These are phyloP conservation scores for Sturnira hondurensis DNA, from an alignment of 2,113 vertebrate species.

Conservation along the genomic window DNA sequence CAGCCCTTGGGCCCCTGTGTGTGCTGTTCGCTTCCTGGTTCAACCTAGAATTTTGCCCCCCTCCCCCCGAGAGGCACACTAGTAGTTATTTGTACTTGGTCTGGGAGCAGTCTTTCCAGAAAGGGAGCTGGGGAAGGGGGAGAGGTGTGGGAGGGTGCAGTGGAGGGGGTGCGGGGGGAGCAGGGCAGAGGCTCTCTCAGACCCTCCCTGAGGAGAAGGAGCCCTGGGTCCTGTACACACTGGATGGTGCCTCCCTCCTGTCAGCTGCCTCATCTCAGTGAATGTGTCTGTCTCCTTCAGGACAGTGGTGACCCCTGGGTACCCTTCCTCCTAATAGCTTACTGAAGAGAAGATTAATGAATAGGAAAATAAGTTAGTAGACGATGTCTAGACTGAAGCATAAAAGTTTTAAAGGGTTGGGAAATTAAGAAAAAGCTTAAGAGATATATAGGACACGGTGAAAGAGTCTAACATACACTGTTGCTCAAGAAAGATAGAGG, in stretches of 20 bases:
- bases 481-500: not conserved
- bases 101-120: not conserved
- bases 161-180: no score
- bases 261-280: not conserved
- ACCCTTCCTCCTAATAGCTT: not conserved
- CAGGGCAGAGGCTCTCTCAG: not conserved
- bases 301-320: not conserved
- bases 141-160: not conserved
- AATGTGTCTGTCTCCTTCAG: not conserved
- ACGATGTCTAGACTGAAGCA: not conserved
- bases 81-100: not conserved
- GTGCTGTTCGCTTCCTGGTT: not conserved
- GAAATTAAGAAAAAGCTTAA: not conserved
- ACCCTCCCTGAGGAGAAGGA: not conserved
- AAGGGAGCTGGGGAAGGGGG: not conserved
- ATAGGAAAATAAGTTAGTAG: not conserved
- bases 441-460: not conserved
- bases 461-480: not conserved
- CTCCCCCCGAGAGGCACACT: not conserved
- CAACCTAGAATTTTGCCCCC: not conserved
- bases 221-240: not conserved
- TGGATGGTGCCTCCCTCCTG: fast-evolving
- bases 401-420: not conserved
- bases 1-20: not conserved
- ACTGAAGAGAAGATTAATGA: not conserved